Percentiles rank a stretch among this genome's conserved stretches.
Evolutionary conservation across 2,113 vertebrate species (phyloP).

Genomic region (Microcebus jonahi): DNA sequence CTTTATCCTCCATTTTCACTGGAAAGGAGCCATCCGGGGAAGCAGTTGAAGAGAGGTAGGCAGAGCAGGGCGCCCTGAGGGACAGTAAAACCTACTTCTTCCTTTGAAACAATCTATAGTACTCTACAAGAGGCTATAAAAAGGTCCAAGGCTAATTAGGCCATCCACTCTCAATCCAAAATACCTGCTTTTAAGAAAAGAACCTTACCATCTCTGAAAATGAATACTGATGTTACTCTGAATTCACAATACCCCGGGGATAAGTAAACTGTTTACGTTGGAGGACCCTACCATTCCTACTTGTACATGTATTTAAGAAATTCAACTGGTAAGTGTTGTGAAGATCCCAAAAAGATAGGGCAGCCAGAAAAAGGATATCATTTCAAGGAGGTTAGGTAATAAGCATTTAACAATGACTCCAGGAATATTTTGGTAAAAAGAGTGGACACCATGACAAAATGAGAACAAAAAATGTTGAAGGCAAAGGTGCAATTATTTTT

Average conservation of each 20-base stretch:
- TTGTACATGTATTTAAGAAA: not conserved
- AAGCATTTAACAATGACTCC: not conserved
- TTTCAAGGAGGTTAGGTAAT: not conserved
- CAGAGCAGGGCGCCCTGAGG: not conserved
- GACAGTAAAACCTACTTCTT: not conserved
- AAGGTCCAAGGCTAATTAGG: slow-evolving; percentile 13
- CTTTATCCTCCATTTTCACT: not conserved
- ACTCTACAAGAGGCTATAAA: not conserved
- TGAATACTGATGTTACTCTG: not conserved
- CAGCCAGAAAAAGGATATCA: not conserved
- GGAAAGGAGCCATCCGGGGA: not conserved
- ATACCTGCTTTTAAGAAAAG: not conserved
- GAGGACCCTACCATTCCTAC: not conserved
- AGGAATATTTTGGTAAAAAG: not conserved
- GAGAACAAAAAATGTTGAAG: not conserved
- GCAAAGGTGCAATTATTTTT: not conserved
- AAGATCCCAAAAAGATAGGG: not conserved
- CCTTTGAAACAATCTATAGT: not conserved
- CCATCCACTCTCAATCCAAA: not conserved
- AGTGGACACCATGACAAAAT: not conserved
- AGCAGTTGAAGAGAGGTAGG: not conserved
- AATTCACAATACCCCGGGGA: not conserved
- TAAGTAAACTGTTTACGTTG: not conserved
- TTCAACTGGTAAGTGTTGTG: not conserved
- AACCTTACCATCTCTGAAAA: not conserved